These are phyloP conservation scores for Carollia perspicillata DNA, from an alignment of 2,113 vertebrate genomes.

Conservation along the genomic window DNA sequence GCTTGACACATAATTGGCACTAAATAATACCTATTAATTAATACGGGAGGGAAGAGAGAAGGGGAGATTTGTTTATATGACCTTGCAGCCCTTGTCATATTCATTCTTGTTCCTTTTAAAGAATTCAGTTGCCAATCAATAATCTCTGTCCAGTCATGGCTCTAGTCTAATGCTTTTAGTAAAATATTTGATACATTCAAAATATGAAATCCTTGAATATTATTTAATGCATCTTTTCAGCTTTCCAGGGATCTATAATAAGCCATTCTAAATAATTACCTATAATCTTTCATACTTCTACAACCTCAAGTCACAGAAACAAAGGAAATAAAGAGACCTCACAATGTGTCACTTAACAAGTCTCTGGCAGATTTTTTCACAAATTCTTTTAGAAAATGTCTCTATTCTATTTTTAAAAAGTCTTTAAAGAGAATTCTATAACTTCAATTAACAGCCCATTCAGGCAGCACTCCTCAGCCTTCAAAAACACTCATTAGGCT, in stretches of 20 bases:
- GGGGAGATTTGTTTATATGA: not conserved
- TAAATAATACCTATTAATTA: slow-evolving; percentile 10
- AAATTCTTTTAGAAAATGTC: slow-evolving; percentile 61
- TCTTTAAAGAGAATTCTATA: slow-evolving; percentile 58
- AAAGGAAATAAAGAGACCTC: slow-evolving; percentile 57
- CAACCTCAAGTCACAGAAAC: slow-evolving; percentile 67
- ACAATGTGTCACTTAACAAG: slow-evolving; percentile 55
- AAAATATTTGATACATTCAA: slow-evolving; percentile 65
- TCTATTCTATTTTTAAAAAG: slow-evolving; percentile 54
- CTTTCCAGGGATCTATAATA: slow-evolving; percentile 64
- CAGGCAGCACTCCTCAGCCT: not conserved
- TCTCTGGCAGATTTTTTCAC: slow-evolving; percentile 48
- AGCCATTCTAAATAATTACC: slow-evolving; percentile 64
- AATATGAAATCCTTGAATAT: slow-evolving; percentile 56
- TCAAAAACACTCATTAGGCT: slow-evolving; percentile 52
- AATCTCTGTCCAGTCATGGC: slow-evolving; percentile 47
- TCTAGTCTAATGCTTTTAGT: slow-evolving; percentile 49
- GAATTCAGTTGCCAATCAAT: slow-evolving; percentile 4
- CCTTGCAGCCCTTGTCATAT: not conserved
- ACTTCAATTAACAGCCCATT: slow-evolving; percentile 53
- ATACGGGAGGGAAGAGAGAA: not conserved
- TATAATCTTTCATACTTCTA: slow-evolving; percentile 60
- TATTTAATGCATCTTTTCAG: slow-evolving; percentile 59
- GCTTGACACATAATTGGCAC: not conserved
- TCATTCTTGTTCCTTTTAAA: slow-evolving; percentile 21